A percentile compares a stretch with the other conserved stretches of the same genome.
These are phyloP conservation scores for Brachionus plicatilis DNA, from an alignment of 1,140 invertebrate species.

Conservation along the genomic window DNA sequence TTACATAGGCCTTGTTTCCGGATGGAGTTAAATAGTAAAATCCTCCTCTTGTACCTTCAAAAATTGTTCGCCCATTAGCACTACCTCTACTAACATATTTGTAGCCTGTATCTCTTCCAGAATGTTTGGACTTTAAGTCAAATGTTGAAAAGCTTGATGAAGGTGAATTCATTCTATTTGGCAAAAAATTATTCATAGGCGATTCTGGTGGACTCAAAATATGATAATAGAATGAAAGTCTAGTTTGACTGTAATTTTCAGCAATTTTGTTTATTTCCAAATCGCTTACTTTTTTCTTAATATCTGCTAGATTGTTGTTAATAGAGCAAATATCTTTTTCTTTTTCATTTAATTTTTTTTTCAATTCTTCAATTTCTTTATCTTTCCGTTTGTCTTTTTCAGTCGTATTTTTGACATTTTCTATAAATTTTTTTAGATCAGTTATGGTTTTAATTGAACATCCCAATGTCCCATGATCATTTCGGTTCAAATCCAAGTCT, in stretches of 20 bases:
- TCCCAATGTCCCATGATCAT: not conserved
- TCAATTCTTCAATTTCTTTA: not conserved
- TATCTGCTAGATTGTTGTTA: not conserved
- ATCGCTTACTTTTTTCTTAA: not conserved
- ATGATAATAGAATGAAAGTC: not conserved
- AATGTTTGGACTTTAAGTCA: not conserved
- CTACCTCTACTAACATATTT: not conserved
- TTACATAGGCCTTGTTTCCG: not conserved
- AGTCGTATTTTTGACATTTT: not conserved
- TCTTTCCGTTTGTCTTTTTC: not conserved
- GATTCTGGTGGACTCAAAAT: not conserved
- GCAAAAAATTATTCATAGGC: not conserved
- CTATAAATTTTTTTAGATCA: not conserved
- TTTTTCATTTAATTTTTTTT: not conserved
- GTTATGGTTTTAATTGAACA: not conserved
- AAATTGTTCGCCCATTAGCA: not conserved
- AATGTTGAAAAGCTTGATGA: not conserved
- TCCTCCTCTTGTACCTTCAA: not conserved
- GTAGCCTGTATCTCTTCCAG: not conserved
- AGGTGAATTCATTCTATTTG: not conserved
- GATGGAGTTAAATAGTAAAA: not conserved
- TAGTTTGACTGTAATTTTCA: not conserved
- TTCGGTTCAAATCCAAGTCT: not conserved
- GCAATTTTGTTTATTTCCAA: not conserved
- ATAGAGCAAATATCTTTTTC: not conserved